A percentile compares a stretch with the other conserved stretches of the same genome.
These are phyloP conservation scores for Drosophila suzukii DNA, from an alignment of 1,140 invertebrate genomes.

Conservation along the genomic window DNA sequence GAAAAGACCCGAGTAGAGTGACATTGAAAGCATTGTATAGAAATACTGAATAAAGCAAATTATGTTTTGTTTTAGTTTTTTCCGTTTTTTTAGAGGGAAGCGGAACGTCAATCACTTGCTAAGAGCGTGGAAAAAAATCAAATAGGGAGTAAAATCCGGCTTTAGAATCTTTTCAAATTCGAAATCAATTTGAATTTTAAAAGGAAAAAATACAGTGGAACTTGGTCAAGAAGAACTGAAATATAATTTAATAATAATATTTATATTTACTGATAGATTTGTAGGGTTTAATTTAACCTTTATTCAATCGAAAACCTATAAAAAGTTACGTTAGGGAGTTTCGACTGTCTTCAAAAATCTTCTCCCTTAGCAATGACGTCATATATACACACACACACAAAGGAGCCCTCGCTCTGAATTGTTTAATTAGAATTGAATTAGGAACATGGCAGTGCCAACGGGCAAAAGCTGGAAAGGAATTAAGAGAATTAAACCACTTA, in stretches of 20 bases:
- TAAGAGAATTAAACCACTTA: constrained; percentile 51
- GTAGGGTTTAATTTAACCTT: too few relatives aligned
- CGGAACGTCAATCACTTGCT: constrained; percentile 69
- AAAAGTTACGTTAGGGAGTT: background rate
- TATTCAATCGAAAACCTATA: background rate
- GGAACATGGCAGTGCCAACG: constrained; percentile 35
- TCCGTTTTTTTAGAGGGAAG: constrained; percentile 22
- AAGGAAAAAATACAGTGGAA: background rate
- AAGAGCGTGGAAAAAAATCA: constrained; percentile 35
- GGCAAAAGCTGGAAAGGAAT: constrained; percentile 44
- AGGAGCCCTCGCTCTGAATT: constrained; percentile 53
- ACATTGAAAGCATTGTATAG: constrained; percentile 71
- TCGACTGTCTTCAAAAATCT: background rate
- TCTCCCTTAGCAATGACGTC: constrained; percentile 49
- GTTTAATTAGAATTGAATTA: constrained; percentile 76
- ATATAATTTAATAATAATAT: background rate
- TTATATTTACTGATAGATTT: background rate
- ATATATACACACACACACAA: constrained; percentile 23
- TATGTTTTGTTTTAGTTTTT: constrained; percentile 65
- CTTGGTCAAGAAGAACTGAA: background rate
- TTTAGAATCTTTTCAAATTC: constrained; percentile 28
- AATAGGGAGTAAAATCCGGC: constrained; percentile 24
- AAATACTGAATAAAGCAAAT: constrained; percentile 56
- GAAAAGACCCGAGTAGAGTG: constrained; percentile 25
- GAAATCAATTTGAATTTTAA: constrained; percentile 12